phyloP scores from a whole-genome alignment of 2,888 invertebrate genomes.

The Phorcus lineatus region DNA sequence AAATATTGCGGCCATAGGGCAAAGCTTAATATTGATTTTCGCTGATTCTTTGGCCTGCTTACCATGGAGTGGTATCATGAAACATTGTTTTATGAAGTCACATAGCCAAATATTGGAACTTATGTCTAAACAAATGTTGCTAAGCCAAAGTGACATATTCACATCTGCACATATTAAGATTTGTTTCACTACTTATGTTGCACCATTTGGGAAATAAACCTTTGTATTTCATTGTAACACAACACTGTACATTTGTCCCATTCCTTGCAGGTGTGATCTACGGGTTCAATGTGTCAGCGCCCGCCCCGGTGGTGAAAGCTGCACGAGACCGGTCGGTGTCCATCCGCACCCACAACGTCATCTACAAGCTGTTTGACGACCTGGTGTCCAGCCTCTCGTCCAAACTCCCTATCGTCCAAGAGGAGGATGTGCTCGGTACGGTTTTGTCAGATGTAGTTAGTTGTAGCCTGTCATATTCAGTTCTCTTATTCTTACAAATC shows the following conservation, averaged over 20 bases:
- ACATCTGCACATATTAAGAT: no score
- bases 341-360: slow-evolving; percentile 88
- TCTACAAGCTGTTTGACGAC: slow-evolving; percentile 94
- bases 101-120: no score
- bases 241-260: no score
- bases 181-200: no score
- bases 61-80: neutral
- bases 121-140: no score
- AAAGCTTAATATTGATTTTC: no score
- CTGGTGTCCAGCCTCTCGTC: slow-evolving; percentile 86
- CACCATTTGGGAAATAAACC: neutral
- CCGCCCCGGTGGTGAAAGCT: slow-evolving; percentile 73
- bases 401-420: slow-evolving; percentile 83
- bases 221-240: neutral
- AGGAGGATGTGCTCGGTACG: slow-evolving; percentile 86
- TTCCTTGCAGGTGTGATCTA: slow-evolving; percentile 84
- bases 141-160: no score
- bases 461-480: no score
- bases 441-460: slow-evolving; percentile 28
- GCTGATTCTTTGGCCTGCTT: no score
- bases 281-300: slow-evolving; percentile 86
- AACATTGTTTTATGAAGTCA: neutral
- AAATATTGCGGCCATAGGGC: no score
- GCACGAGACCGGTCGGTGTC: slow-evolving; percentile 79
- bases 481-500: no score